phyloP scores from a whole-genome alignment of 2,888 invertebrate genomes.

The Trichacis sp. region DNA sequence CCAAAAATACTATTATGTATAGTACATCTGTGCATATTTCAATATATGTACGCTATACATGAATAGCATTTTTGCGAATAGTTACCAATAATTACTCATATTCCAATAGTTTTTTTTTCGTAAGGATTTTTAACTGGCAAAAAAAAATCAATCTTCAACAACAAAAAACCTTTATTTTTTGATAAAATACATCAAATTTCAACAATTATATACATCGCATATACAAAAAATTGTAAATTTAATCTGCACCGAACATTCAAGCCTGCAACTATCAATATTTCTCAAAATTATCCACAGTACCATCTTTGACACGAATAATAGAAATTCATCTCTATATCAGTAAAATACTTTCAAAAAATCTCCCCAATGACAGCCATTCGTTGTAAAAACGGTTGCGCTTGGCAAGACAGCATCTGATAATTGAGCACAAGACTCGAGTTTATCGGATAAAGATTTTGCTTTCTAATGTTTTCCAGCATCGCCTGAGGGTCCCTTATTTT shows the following conservation, averaged over 20 bases:
- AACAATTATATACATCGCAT: neutral
- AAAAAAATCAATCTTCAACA: no score
- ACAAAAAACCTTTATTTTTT: neutral
- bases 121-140: no score
- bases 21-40: no score
- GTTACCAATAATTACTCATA: no score
- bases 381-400: slow-evolving; percentile 84
- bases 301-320: no score
- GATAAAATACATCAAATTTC: neutral
- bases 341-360: slow-evolving; percentile 71
- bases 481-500: slow-evolving; percentile 79
- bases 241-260: neutral
- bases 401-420: slow-evolving; percentile 81
- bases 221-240: neutral
- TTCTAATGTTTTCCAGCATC: slow-evolving; percentile 78
- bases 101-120: no score
- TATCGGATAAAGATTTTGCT: slow-evolving; percentile 73
- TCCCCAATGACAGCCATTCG: slow-evolving; percentile 84
- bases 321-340: neutral
- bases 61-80: no score
- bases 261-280: no score
- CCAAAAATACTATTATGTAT: no score
- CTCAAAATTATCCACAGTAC: no score
- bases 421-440: slow-evolving; percentile 74
- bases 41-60: no score